These are phyloP conservation scores for Ctenopoma kingsleyae DNA, from an alignment of 2,797 vertebrate species.

Conservation along the genomic window DNA sequence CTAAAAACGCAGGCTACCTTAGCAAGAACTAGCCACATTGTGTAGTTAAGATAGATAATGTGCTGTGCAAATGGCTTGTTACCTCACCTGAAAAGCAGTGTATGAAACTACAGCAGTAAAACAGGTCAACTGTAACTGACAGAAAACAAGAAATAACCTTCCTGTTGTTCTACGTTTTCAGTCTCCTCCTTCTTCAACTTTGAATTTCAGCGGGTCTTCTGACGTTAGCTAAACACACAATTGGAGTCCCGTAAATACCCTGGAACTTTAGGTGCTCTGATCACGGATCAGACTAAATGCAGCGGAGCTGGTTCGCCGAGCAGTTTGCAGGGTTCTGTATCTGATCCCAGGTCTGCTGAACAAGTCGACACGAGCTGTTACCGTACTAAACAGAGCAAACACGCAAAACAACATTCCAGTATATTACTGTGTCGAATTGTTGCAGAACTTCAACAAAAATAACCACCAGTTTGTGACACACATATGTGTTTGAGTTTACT, in stretches of 20 bases:
- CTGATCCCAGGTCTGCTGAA: background rate
- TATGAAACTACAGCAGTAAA: background rate
- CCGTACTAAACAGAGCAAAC: background rate
- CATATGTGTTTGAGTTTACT: too few species aligned
- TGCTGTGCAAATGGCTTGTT: background rate
- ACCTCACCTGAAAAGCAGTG: constrained; percentile 51
- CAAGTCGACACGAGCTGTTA: background rate
- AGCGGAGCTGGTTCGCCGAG: accelerated
- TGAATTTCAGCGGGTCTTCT: constrained; percentile 83
- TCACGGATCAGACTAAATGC: background rate
- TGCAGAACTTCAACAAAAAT: background rate
- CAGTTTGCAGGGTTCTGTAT: accelerated
- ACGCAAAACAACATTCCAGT: background rate
- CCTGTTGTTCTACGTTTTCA: constrained; percentile 11
- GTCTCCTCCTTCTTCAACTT: constrained; percentile 67
- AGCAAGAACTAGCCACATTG: background rate
- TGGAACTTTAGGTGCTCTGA: background rate
- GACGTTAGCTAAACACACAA: constrained; percentile 17
- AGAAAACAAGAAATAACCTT: background rate
- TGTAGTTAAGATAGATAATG: background rate
- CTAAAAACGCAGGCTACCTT: background rate
- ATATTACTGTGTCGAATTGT: background rate
- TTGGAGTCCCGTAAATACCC: constrained; percentile 4
- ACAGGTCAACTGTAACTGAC: background rate
- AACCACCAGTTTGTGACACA: background rate